A percentile compares a stretch with the other conserved stretches of the same genome.
These are phyloP conservation scores for Ernsta delagoae DNA, from an alignment of 2,888 invertebrate species.

Conservation along the genomic window DNA sequence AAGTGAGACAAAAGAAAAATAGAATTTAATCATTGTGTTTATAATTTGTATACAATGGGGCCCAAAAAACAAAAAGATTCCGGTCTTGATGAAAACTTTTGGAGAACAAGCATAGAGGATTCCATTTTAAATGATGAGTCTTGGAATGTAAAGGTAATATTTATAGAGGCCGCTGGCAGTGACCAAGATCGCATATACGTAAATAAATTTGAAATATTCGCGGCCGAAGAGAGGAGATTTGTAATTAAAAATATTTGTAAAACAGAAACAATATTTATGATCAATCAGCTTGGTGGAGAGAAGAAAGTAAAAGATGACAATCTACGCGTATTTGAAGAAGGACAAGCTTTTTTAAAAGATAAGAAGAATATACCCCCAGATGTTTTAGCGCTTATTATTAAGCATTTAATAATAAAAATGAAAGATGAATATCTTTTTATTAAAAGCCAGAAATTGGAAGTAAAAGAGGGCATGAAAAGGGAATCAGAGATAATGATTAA, in stretches of 20 bases:
- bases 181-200: slow-evolving; percentile 75
- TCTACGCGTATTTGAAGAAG: slow-evolving; percentile 74
- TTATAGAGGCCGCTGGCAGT: slow-evolving; percentile 71
- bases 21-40: no score
- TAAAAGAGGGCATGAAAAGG: slow-evolving; percentile 66
- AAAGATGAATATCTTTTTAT: slow-evolving; percentile 75
- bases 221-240: slow-evolving; percentile 71
- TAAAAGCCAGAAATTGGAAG: slow-evolving; percentile 65
- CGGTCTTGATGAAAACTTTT: slow-evolving; percentile 53
- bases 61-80: slow-evolving; percentile 62
- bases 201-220: slow-evolving; percentile 69
- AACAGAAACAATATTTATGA: slow-evolving; percentile 78
- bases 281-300: slow-evolving; percentile 75
- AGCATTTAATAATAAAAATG: slow-evolving; percentile 74
- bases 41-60: slow-evolving; percentile 51
- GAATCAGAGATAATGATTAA: slow-evolving; percentile 71
- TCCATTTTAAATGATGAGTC: slow-evolving; percentile 59
- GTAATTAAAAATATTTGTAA: slow-evolving; percentile 77
- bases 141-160: slow-evolving; percentile 69
- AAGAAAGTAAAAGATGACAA: slow-evolving; percentile 73
- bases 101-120: slow-evolving; percentile 65
- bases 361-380: slow-evolving; percentile 74
- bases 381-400: slow-evolving; percentile 70
- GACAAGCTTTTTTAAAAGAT: slow-evolving; percentile 67
- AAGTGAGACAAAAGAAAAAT: no score